Conservation (phyloP, 2,113 vertebrate genomes). For the Festucalex cinctus region DNA sequence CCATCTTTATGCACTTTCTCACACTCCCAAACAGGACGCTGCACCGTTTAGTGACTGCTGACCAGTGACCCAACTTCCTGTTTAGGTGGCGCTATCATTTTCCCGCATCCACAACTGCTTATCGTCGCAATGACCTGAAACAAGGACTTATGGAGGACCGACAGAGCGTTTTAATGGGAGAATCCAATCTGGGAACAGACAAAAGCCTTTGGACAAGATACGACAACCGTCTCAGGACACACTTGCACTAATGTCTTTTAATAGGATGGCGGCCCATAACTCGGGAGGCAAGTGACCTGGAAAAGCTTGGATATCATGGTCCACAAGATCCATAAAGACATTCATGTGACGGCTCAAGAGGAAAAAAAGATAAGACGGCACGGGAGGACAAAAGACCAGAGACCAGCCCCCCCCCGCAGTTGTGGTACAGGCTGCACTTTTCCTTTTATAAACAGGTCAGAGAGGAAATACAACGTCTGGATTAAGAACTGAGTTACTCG, state of each 20-base stretch:
- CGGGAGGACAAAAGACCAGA: conserved; percentile 10
- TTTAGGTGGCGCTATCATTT: conserved; percentile 42
- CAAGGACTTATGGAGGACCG: background rate
- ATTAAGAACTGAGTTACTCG: background rate
- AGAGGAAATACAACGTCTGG: background rate
- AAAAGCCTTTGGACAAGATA: conserved; percentile 12
- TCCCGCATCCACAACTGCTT: background rate
- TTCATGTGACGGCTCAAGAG: conserved; percentile 36
- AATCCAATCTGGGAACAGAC: background rate
- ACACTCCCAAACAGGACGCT: conserved; percentile 36
- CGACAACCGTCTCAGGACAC: conserved; percentile 10
- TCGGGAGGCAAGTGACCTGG: conserved; percentile 49
- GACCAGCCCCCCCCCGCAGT: background rate
- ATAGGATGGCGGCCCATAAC: conserved; percentile 19
- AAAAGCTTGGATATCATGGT: conserved; percentile 35
- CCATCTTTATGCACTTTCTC: conserved; percentile 40
- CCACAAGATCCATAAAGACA: conserved; percentile 38
- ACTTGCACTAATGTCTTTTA: conserved; percentile 25
- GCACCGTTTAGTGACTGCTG: conserved; percentile 26
- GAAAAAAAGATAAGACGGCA: conserved; percentile 20
- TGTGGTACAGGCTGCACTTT: background rate
- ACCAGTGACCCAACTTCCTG: conserved; percentile 65
- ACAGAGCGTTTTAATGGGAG: background rate
- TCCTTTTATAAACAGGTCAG: background rate
- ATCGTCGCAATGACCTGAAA: background rate